These are phyloP conservation scores for Leptodactylus fuscus DNA, from an alignment of 2,113 vertebrate genomes.

Conservation along the genomic window DNA sequence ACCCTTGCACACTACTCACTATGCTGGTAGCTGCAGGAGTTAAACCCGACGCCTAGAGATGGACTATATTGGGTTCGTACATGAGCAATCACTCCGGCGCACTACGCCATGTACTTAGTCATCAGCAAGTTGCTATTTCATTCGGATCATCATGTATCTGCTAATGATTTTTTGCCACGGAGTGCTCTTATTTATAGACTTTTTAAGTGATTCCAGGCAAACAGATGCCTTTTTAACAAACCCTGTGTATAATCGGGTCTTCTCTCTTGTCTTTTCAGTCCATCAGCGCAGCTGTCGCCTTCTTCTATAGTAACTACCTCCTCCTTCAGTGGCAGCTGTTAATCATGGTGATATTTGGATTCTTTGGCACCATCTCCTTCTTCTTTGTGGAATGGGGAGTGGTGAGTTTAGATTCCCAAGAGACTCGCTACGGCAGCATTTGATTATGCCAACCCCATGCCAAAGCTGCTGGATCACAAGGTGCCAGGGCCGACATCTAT, in stretches of 20 bases:
- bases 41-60: neutral
- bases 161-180: slow-evolving; percentile 12
- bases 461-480: neutral
- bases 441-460: slow-evolving; percentile 64
- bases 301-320: slow-evolving; percentile 97
- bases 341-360: slow-evolving; percentile 86
- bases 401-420: slow-evolving; percentile 66
- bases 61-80: neutral
- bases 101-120: slow-evolving; percentile 1
- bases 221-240: slow-evolving; percentile 18
- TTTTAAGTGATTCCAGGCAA: slow-evolving; percentile 9
- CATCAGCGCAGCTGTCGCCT: slow-evolving; percentile 91
- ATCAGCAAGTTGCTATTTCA: slow-evolving; percentile 37
- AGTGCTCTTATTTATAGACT: slow-evolving; percentile 46
- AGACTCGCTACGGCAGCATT: slow-evolving; percentile 86
- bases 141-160: slow-evolving; percentile 32
- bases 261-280: slow-evolving; percentile 76
- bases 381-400: slow-evolving; percentile 84
- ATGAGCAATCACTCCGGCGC: neutral
- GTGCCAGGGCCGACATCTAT: neutral
- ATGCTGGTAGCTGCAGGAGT: neutral
- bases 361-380: slow-evolving; percentile 88
- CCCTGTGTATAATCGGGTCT: neutral
- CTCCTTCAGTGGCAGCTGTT: slow-evolving; percentile 96
- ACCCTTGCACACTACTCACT: too few relatives aligned